Percentiles rank a stretch among this genome's conserved stretches.
phyloP scores from a whole-genome alignment of 2,888 invertebrate genomes.

The Orchesella flavescens region DNA sequence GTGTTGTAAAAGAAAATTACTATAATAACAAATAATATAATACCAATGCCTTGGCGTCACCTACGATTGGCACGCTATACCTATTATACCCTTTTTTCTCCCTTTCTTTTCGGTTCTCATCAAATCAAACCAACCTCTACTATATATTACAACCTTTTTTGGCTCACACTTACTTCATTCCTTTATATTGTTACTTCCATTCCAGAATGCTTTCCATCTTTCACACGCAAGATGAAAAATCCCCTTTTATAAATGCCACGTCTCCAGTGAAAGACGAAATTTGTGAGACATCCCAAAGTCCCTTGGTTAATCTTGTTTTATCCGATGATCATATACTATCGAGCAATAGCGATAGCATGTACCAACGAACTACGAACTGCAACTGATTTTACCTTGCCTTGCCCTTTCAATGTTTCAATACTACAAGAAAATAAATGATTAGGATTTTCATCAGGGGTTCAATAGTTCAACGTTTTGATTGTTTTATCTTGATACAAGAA shows the following conservation, averaged over 20 bases:
- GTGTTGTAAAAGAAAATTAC: constrained; percentile 17
- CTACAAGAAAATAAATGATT: too few relatives aligned
- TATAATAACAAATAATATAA: neutral
- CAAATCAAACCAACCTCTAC: constrained; percentile 26
- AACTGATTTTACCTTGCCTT: too few relatives aligned
- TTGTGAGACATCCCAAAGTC: constrained; percentile 45
- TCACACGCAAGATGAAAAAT: neutral
- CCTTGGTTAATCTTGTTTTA: constrained; percentile 43
- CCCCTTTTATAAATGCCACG: neutral
- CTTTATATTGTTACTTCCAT: too few relatives aligned
- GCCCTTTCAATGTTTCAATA: too few relatives aligned
- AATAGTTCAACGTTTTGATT: too few relatives aligned
- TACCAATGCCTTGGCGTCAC: constrained; percentile 8
- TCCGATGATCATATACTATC: neutral
- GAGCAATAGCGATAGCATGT: too few relatives aligned
- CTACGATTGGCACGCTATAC: constrained; percentile 7
- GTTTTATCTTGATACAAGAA: neutral
- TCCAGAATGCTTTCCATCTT: too few relatives aligned
- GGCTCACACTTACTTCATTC: neutral
- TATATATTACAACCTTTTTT: neutral
- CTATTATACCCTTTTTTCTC: constrained; percentile 8
- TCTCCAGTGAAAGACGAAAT: neutral
- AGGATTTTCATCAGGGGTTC: too few relatives aligned
- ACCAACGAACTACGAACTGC: too few relatives aligned
- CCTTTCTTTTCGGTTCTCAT: constrained; percentile 39